These are phyloP conservation scores for Archegozetes longisetosus DNA, from an alignment of 1,140 invertebrate species.

Conservation along the genomic window DNA sequence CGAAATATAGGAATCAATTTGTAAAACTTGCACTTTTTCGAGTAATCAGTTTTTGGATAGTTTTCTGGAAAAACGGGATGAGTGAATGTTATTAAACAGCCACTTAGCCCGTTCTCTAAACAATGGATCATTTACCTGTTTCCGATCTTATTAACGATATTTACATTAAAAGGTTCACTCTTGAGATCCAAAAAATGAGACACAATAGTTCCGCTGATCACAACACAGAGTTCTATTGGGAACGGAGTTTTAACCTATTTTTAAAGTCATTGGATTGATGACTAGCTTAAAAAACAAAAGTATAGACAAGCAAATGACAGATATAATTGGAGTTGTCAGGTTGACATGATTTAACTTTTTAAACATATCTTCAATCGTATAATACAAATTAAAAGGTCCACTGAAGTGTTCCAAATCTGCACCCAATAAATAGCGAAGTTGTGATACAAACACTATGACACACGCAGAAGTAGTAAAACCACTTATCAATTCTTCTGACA, in stretches of 20 bases:
- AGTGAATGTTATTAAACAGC: neutral
- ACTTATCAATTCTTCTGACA: slow-evolving; percentile 74
- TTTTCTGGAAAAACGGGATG: neutral
- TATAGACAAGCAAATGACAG: neutral
- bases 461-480: slow-evolving; percentile 83
- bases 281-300: neutral
- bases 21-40: too few relatives aligned
- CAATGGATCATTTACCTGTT: neutral
- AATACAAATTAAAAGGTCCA: neutral
- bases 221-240: neutral
- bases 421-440: slow-evolving; percentile 72
- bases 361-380: slow-evolving; percentile 4
- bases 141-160: neutral
- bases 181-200: neutral
- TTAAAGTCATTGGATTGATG: neutral
- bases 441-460: slow-evolving; percentile 69
- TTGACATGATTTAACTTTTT: neutral
- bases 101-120: too few relatives aligned
- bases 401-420: slow-evolving; percentile 5
- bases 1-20: neutral
- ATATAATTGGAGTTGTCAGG: neutral
- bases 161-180: neutral
- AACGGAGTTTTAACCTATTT: neutral
- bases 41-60: too few relatives aligned
- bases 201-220: neutral